phyloP scores from a whole-genome alignment of 2,113 vertebrate genomes.

The Pleuronectes platessa region DNA sequence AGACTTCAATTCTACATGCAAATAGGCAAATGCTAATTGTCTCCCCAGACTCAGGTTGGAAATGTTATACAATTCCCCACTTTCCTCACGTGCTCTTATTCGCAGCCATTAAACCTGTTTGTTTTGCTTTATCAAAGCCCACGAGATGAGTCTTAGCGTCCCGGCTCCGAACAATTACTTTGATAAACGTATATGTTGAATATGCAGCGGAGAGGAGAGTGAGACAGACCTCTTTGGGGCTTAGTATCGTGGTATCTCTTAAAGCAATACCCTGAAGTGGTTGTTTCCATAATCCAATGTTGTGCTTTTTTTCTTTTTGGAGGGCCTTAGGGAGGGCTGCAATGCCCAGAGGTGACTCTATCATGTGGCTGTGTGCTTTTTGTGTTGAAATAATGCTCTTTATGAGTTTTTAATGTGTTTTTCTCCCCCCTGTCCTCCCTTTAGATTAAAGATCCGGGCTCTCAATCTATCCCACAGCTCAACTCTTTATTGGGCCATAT shows the following conservation, averaged over 20 bases:
- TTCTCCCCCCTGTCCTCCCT: conserved; percentile 25
- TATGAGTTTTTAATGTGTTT: conserved; percentile 64
- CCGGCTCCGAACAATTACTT: conserved; percentile 28
- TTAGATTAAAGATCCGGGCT: conserved; percentile 51
- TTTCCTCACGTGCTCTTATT: conserved; percentile 18
- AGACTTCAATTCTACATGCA: conserved; percentile 28
- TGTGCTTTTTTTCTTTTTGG: conserved; percentile 8
- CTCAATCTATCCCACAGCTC: conserved; percentile 57
- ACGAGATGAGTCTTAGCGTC: background rate
- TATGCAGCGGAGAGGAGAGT: background rate
- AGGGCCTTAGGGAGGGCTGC: background rate
- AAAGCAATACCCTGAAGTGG: background rate
- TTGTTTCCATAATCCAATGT: conserved; percentile 18
- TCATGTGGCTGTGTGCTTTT: conserved; percentile 35
- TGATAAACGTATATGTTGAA: conserved; percentile 17
- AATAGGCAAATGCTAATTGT: conserved; percentile 43
- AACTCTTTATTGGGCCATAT: conserved; percentile 67
- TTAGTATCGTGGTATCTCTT: no score
- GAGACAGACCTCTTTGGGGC: background rate
- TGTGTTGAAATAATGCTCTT: conserved; percentile 26
- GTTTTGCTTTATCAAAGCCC: conserved; percentile 30
- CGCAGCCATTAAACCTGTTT: conserved; percentile 41
- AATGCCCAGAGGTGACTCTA: conserved; percentile 21
- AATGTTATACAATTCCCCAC: conserved; percentile 9
- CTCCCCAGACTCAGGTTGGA: conserved; percentile 27